Conservation (phyloP, 2,113 vertebrate genomes). For the Hippolais icterina region DNA sequence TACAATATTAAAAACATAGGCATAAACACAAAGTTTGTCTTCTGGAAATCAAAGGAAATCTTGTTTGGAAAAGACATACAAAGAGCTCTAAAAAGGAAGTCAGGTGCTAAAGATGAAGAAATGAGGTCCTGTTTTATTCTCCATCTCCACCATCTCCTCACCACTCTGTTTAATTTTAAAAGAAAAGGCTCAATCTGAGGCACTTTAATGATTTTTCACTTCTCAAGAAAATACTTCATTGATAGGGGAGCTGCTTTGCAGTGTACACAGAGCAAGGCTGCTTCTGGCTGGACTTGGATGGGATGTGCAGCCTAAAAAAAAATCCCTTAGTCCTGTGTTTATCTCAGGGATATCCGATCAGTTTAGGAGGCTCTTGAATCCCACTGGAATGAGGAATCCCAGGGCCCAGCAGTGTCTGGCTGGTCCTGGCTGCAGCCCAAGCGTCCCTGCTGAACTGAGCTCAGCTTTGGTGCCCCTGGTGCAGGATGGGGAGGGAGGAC, state of each 20-base stretch:
- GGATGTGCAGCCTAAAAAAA: not conserved
- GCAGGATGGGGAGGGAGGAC: not conserved
- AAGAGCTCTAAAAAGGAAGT: not conserved
- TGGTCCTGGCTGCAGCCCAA: not conserved
- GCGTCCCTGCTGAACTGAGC: rapidly evolving
- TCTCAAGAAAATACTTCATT: not conserved
- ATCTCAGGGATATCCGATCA: not conserved
- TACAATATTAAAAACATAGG: slow-evolving; percentile 17
- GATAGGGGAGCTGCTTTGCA: not conserved
- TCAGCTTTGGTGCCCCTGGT: not conserved
- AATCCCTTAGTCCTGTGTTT: not conserved
- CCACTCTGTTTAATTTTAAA: not conserved
- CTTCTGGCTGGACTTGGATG: not conserved
- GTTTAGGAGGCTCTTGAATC: not conserved
- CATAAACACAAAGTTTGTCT: not conserved
- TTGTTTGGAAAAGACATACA: not conserved
- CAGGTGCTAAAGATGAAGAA: not conserved
- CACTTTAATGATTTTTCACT: not conserved
- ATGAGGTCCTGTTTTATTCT: not conserved
- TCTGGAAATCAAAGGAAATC: not conserved
- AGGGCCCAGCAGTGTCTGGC: not conserved
- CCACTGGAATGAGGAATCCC: not conserved
- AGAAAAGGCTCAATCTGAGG: not conserved
- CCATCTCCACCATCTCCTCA: not conserved
- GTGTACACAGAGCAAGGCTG: not conserved